Evolutionary conservation across 1,140 invertebrate species (phyloP).

Genomic region (Pseudobourletiella spinata): DNA sequence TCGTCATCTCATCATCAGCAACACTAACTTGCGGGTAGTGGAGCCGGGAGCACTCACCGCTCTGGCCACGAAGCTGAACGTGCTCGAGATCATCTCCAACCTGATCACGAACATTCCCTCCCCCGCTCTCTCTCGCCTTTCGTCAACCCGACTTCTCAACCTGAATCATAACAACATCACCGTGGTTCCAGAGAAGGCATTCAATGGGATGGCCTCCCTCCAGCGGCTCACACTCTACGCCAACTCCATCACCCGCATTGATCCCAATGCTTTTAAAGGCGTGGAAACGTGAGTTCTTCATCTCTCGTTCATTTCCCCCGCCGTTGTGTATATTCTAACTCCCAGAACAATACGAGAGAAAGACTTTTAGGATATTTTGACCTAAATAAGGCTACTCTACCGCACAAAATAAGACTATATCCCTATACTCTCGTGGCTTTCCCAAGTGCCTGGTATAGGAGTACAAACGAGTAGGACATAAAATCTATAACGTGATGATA

Average conservation of each 20-base stretch:
- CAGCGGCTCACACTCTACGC: slow-evolving; percentile 80
- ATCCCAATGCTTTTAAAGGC: slow-evolving; percentile 70
- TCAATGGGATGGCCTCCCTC: slow-evolving; percentile 71
- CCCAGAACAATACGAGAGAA: too few species aligned
- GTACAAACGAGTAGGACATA: too few species aligned
- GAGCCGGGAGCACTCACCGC: slow-evolving; percentile 74
- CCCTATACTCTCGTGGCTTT: too few species aligned
- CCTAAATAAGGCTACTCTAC: too few species aligned
- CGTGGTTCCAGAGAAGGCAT: slow-evolving; percentile 63
- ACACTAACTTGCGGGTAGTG: slow-evolving; percentile 70
- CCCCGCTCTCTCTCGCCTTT: slow-evolving; percentile 62
- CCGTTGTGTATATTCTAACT: too few species aligned
- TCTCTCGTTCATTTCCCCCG: background rate
- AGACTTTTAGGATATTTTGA: too few species aligned
- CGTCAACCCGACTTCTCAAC: slow-evolving; percentile 73
- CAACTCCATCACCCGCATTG: slow-evolving; percentile 68
- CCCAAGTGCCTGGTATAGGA: too few species aligned
- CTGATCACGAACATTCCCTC: slow-evolving; percentile 66
- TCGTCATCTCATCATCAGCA: slow-evolving; percentile 73
- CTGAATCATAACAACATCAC: slow-evolving; percentile 80
- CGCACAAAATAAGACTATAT: too few species aligned
- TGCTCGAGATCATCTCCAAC: slow-evolving; percentile 73
- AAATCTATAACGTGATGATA: too few species aligned
- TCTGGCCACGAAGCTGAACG: slow-evolving; percentile 68
- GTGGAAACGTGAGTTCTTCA: slow-evolving; percentile 64